These are phyloP conservation scores for Holcopasites calliopsidis DNA, from an alignment of 1,140 invertebrate genomes.

Conservation along the genomic window DNA sequence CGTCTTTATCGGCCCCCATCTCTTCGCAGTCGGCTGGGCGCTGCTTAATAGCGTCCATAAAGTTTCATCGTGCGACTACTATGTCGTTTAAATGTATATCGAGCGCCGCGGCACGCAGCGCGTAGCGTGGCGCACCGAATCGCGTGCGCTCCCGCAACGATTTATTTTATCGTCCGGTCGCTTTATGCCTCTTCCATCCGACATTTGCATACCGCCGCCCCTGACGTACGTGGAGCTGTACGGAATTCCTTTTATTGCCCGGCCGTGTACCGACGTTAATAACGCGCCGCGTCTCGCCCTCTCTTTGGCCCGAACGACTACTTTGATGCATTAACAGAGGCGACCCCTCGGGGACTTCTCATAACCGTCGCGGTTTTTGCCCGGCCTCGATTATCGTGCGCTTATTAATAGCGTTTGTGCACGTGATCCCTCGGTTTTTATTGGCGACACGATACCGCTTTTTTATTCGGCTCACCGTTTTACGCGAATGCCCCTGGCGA, in stretches of 20 bases:
- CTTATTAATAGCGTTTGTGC: slow-evolving; percentile 24
- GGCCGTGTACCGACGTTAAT: slow-evolving; percentile 38
- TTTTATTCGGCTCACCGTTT: too few species aligned
- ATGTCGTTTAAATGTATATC: slow-evolving; percentile 55
- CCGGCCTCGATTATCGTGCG: neutral
- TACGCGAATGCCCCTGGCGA: too few species aligned
- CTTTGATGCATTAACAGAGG: slow-evolving; percentile 16
- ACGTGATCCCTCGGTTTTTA: neutral
- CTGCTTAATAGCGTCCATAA: slow-evolving; percentile 48
- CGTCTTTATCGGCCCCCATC: slow-evolving; percentile 49
- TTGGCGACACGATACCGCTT: neutral
- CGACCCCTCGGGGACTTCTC: neutral
- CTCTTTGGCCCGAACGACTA: neutral
- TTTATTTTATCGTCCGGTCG: slow-evolving; percentile 46
- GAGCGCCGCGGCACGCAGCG: slow-evolving; percentile 8
- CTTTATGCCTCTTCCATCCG: slow-evolving; percentile 36
- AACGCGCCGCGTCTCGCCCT: slow-evolving; percentile 4
- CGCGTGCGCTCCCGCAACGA: slow-evolving; percentile 37
- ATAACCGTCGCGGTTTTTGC: slow-evolving; percentile 19
- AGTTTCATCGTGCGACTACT: slow-evolving; percentile 51
- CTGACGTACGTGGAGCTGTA: slow-evolving; percentile 29
- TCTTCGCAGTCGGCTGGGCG: neutral
- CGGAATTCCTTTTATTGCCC: slow-evolving; percentile 47
- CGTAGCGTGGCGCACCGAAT: slow-evolving; percentile 24
- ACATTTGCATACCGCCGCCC: slow-evolving; percentile 38